Evolutionary conservation across 2,113 vertebrate genomes (phyloP).

Genomic region (Hydrochoerus hydrochaeris): DNA sequence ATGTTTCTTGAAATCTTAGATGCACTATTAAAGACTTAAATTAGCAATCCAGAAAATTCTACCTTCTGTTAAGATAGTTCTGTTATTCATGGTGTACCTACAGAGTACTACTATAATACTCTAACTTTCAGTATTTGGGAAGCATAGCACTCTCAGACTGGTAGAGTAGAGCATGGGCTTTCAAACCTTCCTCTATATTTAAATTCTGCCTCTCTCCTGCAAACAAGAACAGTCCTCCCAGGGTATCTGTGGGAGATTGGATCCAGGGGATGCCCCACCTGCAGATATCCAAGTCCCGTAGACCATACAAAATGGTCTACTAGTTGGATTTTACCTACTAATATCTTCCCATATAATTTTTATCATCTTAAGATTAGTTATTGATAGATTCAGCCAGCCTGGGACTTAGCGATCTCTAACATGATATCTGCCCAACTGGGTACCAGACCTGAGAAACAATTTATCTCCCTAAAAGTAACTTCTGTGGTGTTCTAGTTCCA

Average conservation of each 20-base stretch:
- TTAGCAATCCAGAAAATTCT: background rate
- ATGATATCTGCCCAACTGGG: too few species aligned
- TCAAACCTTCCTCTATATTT: background rate
- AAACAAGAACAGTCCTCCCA: background rate
- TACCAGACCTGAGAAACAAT: too few species aligned
- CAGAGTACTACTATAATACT: background rate
- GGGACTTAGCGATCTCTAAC: too few species aligned
- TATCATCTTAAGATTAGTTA: background rate
- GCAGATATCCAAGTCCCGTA: background rate
- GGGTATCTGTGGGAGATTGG: background rate
- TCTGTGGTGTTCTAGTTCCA: too few species aligned
- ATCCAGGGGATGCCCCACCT: background rate
- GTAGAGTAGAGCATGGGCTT: background rate
- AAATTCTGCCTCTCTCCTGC: background rate
- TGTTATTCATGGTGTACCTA: background rate
- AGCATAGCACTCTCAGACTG: background rate
- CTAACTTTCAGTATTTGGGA: background rate
- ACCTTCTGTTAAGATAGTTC: background rate
- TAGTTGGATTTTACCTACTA: background rate
- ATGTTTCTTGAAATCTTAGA: background rate
- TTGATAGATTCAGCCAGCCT: too few species aligned
- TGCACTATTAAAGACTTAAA: background rate
- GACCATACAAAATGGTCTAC: background rate
- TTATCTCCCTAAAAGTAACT: too few species aligned
- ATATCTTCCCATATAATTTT: background rate